These are phyloP conservation scores for Cinclus cinclus DNA, from an alignment of 2,113 vertebrate genomes.

Conservation along the genomic window DNA sequence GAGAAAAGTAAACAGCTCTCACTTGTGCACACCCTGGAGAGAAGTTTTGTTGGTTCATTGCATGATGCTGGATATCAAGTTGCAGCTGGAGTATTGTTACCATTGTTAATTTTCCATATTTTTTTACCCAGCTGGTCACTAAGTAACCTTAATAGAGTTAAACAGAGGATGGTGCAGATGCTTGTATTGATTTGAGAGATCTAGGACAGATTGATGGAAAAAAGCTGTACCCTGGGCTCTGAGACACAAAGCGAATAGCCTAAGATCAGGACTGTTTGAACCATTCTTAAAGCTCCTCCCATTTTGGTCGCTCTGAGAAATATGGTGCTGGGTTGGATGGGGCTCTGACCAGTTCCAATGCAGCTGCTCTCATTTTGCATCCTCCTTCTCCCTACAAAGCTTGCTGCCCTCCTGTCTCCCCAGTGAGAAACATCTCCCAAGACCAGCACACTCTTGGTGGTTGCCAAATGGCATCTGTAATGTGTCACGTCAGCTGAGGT, in stretches of 20 bases:
- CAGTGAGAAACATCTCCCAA: fast-evolving
- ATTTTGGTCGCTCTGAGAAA: not conserved
- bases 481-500: not conserved
- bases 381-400: not conserved
- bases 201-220: not conserved
- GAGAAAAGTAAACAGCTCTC: not conserved
- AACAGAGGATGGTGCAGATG: not conserved
- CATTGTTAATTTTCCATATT: not conserved
- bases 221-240: not conserved
- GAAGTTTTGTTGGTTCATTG: not conserved
- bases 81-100: not conserved
- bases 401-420: not conserved
- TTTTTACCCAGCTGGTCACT: not conserved
- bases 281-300: not conserved
- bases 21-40: fast-evolving
- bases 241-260: not conserved
- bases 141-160: not conserved
- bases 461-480: fast-evolving
- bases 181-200: not conserved
- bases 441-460: fast-evolving
- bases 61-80: not conserved
- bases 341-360: not conserved
- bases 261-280: not conserved
- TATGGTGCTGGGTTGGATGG: not conserved
- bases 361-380: not conserved